These are phyloP conservation scores for Macquaria australasica DNA, from an alignment of 2,113 vertebrate genomes.

Conservation along the genomic window DNA sequence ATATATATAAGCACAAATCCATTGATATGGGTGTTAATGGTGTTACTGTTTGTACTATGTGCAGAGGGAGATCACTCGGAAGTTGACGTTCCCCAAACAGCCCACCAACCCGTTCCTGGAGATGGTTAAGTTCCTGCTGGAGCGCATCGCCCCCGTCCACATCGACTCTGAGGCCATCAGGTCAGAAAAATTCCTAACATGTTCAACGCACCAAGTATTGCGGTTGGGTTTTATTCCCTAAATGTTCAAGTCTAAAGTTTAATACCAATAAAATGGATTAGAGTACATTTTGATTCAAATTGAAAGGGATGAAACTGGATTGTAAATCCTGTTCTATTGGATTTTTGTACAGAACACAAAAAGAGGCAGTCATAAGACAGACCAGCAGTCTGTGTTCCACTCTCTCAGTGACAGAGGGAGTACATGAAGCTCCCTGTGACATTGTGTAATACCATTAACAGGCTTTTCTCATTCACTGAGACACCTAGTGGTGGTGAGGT, in stretches of 20 bases:
- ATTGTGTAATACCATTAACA: constrained; percentile 68
- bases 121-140: constrained; percentile 99
- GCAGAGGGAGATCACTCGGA: constrained; percentile 98
- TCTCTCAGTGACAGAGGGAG: not conserved
- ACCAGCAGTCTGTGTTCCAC: constrained; percentile 13
- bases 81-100: constrained; percentile 98
- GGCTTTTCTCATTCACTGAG: constrained; percentile 73
- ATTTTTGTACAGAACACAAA: not conserved
- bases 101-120: constrained; percentile 99
- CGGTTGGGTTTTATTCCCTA: not conserved
- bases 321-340: not conserved
- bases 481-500: constrained; percentile 76
- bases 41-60: constrained; percentile 27
- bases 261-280: not conserved
- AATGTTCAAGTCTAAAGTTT: not conserved
- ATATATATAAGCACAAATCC: not conserved
- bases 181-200: constrained; percentile 72
- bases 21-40: not conserved
- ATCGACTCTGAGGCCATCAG: constrained; percentile 99
- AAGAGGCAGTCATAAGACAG: not conserved
- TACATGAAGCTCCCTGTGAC: constrained; percentile 23
- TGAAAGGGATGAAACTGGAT: not conserved
- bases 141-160: constrained; percentile 99
- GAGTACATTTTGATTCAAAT: not conserved
- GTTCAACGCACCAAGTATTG: not conserved